Percentiles rank a stretch among this genome's conserved stretches.
Conservation (phyloP, 2,113 vertebrate species). For the Dinomys branickii region DNA sequence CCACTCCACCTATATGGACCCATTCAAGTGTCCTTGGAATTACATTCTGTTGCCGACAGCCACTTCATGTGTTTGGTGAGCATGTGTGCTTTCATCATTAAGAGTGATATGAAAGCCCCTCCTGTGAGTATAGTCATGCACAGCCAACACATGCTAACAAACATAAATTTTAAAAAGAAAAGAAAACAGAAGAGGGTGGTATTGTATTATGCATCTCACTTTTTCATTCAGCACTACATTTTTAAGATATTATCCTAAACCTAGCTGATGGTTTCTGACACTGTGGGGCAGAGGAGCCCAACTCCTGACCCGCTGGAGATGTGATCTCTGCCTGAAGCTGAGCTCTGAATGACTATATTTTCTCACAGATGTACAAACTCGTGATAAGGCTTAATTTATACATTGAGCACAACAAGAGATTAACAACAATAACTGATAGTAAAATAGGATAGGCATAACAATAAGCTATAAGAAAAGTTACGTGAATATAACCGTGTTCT, state of each 20-base stretch:
- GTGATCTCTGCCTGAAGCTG: not conserved
- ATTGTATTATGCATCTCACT: not conserved
- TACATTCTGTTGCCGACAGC: not conserved
- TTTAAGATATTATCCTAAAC: not conserved
- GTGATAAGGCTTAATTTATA: not conserved
- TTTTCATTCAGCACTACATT: not conserved
- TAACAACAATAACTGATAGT: not conserved
- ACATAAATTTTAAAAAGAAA: not conserved
- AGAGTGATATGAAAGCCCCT: not conserved
- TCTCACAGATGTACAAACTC: not conserved
- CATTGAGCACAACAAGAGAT: not conserved
- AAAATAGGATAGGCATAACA: not conserved
- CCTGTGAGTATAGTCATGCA: not conserved
- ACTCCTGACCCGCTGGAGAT: rapidly evolving
- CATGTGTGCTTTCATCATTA: not conserved
- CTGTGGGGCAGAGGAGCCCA: not conserved
- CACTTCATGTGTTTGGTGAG: not conserved
- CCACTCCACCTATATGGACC: not conserved
- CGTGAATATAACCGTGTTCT: not conserved
- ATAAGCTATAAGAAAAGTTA: not conserved
- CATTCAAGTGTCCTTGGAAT: not conserved
- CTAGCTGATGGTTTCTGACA: not conserved
- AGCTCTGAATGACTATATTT: not conserved
- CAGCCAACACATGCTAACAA: not conserved
- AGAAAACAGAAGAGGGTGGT: not conserved